Conservation (phyloP, 2,888 invertebrate species). For the Himalopsyche kuldschensis region DNA sequence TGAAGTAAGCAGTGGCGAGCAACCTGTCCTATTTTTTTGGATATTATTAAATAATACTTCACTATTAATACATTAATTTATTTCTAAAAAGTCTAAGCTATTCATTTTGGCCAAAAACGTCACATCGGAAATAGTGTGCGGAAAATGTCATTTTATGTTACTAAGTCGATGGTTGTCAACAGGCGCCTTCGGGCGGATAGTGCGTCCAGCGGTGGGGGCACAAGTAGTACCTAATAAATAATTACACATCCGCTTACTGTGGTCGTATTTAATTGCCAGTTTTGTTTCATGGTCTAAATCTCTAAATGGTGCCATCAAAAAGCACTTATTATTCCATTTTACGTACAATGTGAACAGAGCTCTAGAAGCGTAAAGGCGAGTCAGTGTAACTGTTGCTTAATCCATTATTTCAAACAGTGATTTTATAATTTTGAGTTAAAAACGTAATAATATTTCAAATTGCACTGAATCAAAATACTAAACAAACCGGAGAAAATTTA, state of each 20-base stretch:
- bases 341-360: not conserved
- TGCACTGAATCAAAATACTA: not conserved
- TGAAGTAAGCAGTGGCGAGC: too few relatives aligned
- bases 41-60: too few relatives aligned
- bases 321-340: slow-evolving; percentile 20
- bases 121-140: too few relatives aligned
- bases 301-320: slow-evolving; percentile 32
- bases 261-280: slow-evolving; percentile 17
- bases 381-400: not conserved
- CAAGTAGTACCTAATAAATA: not conserved
- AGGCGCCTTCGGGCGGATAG: too few relatives aligned
- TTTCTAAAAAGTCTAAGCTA: too few relatives aligned
- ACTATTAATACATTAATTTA: too few relatives aligned
- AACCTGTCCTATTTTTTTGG: too few relatives aligned
- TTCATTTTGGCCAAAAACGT: too few relatives aligned
- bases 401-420: not conserved
- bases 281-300: slow-evolving; percentile 36
- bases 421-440: not conserved
- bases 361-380: not conserved
- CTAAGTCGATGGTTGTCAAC: too few relatives aligned
- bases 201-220: not conserved
- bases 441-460: not conserved
- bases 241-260: not conserved
- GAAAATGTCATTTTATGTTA: too few relatives aligned
- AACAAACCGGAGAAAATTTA: not conserved